These are phyloP conservation scores for Paramisgurnus dabryanus DNA, from an alignment of 2,113 vertebrate species.

Conservation along the genomic window DNA sequence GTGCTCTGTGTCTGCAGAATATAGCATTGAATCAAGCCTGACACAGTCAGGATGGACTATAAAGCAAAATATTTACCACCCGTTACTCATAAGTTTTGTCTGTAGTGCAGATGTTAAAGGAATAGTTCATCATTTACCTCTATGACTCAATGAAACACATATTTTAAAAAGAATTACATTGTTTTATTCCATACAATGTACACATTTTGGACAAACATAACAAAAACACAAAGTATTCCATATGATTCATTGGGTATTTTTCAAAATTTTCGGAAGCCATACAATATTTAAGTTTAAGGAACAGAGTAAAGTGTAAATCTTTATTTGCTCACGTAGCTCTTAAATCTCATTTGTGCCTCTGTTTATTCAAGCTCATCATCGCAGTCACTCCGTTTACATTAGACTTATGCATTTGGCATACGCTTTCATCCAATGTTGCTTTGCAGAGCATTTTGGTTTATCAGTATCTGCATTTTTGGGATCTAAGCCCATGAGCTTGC, in stretches of 20 bases:
- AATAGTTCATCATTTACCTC: constrained; percentile 9
- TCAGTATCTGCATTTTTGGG: no score
- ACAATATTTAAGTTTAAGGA: not conserved
- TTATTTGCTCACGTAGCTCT: not conserved
- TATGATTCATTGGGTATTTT: not conserved
- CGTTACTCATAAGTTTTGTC: not conserved
- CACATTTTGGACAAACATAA: not conserved
- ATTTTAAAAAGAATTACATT: not conserved
- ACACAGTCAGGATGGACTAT: not conserved
- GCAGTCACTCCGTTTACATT: no score
- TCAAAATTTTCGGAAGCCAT: not conserved
- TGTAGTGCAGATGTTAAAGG: not conserved
- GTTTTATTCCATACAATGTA: constrained; percentile 3
- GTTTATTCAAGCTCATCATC: no score
- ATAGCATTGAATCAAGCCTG: not conserved
- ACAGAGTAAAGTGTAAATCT: not conserved
- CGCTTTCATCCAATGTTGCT: no score
- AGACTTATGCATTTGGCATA: no score
- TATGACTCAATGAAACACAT: not conserved
- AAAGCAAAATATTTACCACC: not conserved
- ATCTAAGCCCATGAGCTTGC: no score
- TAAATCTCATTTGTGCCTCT: not conserved
- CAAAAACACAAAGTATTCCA: not conserved
- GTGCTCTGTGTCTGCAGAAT: not conserved
- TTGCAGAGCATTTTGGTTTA: no score